A percentile compares a stretch with the other conserved stretches of the same genome.
Conservation (phyloP, 37 sponge, comb jelly and placozoan genomes). For the Chondrosia reniformis region DNA sequence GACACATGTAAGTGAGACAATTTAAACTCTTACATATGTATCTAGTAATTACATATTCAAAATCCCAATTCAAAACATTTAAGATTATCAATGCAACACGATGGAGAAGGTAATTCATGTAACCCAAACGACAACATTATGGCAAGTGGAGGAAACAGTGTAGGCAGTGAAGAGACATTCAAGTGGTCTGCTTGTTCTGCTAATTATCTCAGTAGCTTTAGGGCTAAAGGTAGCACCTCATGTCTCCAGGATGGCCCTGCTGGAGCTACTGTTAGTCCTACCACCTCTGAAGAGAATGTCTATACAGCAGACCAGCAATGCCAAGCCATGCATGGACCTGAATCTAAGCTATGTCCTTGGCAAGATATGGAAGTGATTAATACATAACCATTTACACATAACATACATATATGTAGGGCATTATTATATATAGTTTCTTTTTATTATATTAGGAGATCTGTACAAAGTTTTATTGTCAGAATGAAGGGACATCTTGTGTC, state of each 20-base stretch:
- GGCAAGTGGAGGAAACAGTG: background rate
- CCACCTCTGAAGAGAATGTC: too few species aligned
- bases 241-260: background rate
- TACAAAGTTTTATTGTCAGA: too few species aligned
- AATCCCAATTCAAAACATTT: too few species aligned
- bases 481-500: too few species aligned
- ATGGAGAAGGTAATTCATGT: slow-evolving; percentile 4
- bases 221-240: background rate
- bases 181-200: slow-evolving; percentile 19
- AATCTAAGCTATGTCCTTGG: background rate
- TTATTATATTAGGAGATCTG: too few species aligned
- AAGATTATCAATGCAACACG: slow-evolving; percentile 15
- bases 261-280: too few species aligned
- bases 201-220: background rate
- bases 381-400: too few species aligned
- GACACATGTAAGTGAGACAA: slow-evolving; percentile 16
- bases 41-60: too few species aligned
- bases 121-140: background rate
- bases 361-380: slow-evolving; percentile 1
- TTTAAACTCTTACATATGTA: background rate
- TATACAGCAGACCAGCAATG: background rate
- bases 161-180: background rate
- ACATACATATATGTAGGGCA: too few species aligned
- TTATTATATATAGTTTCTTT: too few species aligned
- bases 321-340: background rate